phyloP scores from a whole-genome alignment of 30 jellyfish, hydroid and myxozoan species.

The Hydractinia symbiolongicarpus region DNA sequence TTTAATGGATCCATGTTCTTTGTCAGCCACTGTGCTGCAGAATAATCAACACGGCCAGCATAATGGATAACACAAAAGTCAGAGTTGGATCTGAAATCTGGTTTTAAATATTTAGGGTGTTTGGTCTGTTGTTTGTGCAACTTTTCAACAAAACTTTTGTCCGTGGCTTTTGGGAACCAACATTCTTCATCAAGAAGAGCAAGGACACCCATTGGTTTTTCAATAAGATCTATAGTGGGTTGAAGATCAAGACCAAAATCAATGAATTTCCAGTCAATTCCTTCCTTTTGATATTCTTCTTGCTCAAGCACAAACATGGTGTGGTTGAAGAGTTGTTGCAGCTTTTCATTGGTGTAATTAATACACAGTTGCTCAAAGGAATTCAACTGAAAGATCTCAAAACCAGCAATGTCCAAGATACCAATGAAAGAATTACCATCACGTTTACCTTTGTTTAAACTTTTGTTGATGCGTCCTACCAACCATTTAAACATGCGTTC shows the following conservation, averaged over 20 bases:
- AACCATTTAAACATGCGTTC: slow-evolving; percentile 98
- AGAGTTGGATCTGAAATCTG: slow-evolving; percentile 97
- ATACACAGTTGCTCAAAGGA: slow-evolving; percentile 99
- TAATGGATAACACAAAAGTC: slow-evolving; percentile 95
- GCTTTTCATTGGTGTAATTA: slow-evolving; percentile 95
- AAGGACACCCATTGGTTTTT: slow-evolving; percentile 98
- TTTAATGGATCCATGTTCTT: slow-evolving; percentile 99
- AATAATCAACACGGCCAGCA: slow-evolving; percentile 99
- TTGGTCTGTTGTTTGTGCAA: slow-evolving; percentile 80
- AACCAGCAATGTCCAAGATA: slow-evolving; percentile 99
- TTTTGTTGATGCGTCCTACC: slow-evolving; percentile 91
- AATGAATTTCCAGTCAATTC: slow-evolving; percentile 99
- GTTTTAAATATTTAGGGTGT: slow-evolving; percentile 92
- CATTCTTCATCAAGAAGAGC: slow-evolving; percentile 98
- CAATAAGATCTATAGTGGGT: slow-evolving; percentile 97
- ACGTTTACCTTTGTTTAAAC: slow-evolving; percentile 84
- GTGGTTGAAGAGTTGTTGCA: slow-evolving; percentile 99
- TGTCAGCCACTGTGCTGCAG: slow-evolving; percentile 97
- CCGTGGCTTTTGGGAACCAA: slow-evolving; percentile 99
- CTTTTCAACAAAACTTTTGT: slow-evolving; percentile 88
- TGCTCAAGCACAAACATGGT: slow-evolving; percentile 99
- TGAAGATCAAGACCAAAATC: slow-evolving; percentile 99
- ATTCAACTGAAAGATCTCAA: slow-evolving; percentile 96
- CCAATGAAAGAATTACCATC: slow-evolving; percentile 97
- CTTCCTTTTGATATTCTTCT: slow-evolving; percentile 99